Evolutionary conservation across 1,140 invertebrate genomes (phyloP), one percentile per base, ranked within the genome.

Genomic region (Trichoplusia ni): DNA sequence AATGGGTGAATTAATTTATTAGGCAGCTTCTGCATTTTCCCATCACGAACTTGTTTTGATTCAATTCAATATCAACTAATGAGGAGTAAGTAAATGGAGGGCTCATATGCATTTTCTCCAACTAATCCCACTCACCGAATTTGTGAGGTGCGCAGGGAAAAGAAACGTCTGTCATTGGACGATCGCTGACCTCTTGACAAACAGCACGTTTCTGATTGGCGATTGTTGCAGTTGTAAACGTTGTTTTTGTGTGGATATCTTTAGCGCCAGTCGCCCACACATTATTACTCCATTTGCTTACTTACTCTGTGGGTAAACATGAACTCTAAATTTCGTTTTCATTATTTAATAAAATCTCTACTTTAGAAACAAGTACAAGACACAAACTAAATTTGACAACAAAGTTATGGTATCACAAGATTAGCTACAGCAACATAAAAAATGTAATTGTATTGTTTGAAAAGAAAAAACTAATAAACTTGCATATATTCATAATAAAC

Each of bases 231-330:
- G n/a, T n/a, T n/a, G n/a, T n/a, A n/a, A n/a, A n/a, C n/a, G 2
- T 7, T 29, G 7, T 18, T 29, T 9, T 13, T 16, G 44, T 3
- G n/a, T n/a, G n/a, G n/a, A n/a, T 29, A 25, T 16, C n/a, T 27
- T 27, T 47, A 47, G 44, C 25, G 14, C 25, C 25, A 13, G 27
- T 29, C 25, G 27, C 44, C 25, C 2, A 25, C 25, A 29, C 44
- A 47, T 47, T 47, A 47, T 47, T 14, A 18, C 44, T 47, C 44
- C 44, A 47, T 47, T 47, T 47, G 44, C 14, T 47, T 47, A 47
- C 44, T n/a, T 47, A 47, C 44, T 47, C 44, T 47, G 44, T 47
- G 44, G 44, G 44, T 47, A 47, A 47, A 47, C 31, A 25, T 47
- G 44, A 47, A 14, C 8, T 18, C 44, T 47, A 47, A 47, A 16